Evolutionary conservation across 1,140 invertebrate species (phyloP), one percentile per base, ranked within the genome.

Genomic region (Lepeophtheirus salmonis): DNA sequence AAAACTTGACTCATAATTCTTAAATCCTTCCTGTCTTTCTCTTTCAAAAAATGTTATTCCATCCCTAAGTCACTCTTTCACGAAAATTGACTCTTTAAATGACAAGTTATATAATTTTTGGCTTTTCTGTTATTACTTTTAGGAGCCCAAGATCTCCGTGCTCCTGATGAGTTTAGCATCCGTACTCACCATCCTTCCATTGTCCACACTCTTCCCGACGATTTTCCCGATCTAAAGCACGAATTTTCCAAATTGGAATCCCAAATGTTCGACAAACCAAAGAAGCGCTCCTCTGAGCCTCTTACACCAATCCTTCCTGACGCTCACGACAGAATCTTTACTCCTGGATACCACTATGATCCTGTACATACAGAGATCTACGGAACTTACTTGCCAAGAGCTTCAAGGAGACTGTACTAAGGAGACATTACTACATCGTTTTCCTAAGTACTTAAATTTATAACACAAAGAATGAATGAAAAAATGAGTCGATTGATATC

Each of bases 291-390:
- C 30, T 22, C 22, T 50, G 50, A 21, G n/a, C 50, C 59, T 18
- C 50, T 53, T 17, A 61, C 59, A 6, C 59, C 59, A 10, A 24
- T 61, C 24, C 50, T 61, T 14, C 59, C 59, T 25, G 59, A 61
- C 50, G 59, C 59, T 20, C 49, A 61, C 25, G 59, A 61, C 17
- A 53, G 59, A 48, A 61, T 61, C 50, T 61, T 61, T 24, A 61
- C 59, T 25, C 48, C 49, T 53, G 59, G 59, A 22, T 61, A 61
- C 26, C 14, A 13, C 59, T 61, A 61, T 50, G 20, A 22, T 13
- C 59, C 59, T 21, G 59, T 61, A 4, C 59, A 61, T 23, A 61
- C 59, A 2, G 59, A 61, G 49, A 61, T 61, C 59, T 61, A 61
- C 25, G 59, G 59, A 18, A 61, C 59, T 25, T 61, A 61, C 50